Evolutionary conservation across 1,140 invertebrate species (phyloP), one percentile per base, ranked within the genome.

Genomic region (Drosophila melanica): DNA sequence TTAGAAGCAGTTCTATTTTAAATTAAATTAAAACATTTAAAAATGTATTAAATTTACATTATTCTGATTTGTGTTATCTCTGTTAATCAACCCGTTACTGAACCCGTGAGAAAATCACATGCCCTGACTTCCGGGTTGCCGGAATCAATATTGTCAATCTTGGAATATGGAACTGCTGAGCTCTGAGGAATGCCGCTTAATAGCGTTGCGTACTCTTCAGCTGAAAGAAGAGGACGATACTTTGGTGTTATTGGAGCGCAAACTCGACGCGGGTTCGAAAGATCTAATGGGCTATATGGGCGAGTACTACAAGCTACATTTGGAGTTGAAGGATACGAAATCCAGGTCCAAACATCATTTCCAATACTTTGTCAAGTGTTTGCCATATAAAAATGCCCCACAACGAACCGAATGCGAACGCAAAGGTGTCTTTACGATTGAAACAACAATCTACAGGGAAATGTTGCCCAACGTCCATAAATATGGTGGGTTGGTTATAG

Each of bases 211-310:
- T 7, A 73, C 79, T 2, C 47, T 91, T 7, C 44, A 71, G 2
- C 33, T 69, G 4, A 23, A 48, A 4, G 48, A 48, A 2, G 57
- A 63, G n/a, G 50, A 80, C n/a, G 68, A 60, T 1, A 41, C 62
- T 12, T 39, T 87, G 2, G 5, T 69, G 9, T 9, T 91, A 1
- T 2, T 77, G 0, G 51, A 59, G 7, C 60, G 57, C 6, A 39
- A 66, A 8, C 41, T 91, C 2, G 27, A 66, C 9, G 35, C 53
- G 0, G 79, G 79, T 2, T 77, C 87, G 1, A 69, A 44, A n/a
- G 81, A 91, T 1, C 50, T 91, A 0, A 47, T 90, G 33, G 90
- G 87, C 0, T 91, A 78, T 27, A 86, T 91, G 87, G 90, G 90
- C 1, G 90, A 91, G 44, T 91, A 91, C 33, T 91, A 86, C 8